These are phyloP conservation scores for Oplegnathus fasciatus DNA, from an alignment of 2,113 vertebrate genomes.

Conservation along the genomic window DNA sequence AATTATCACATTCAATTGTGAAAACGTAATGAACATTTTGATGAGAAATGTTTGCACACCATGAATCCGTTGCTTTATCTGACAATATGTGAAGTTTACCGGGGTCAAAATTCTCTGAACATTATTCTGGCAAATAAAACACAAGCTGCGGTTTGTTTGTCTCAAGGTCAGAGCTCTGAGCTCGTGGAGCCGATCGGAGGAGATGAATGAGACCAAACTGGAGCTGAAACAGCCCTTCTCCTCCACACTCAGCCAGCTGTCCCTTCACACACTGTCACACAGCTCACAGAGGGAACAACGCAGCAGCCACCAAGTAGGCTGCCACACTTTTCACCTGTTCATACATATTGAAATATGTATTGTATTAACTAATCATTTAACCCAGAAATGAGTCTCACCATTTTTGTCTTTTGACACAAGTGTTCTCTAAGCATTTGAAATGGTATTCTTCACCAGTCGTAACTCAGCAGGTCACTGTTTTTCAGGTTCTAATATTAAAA, in stretches of 20 bases:
- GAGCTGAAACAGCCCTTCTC: conserved; percentile 84
- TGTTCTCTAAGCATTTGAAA: neutral
- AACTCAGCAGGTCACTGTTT: neutral
- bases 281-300: conserved; percentile 53
- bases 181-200: conserved; percentile 78
- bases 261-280: conserved; percentile 77
- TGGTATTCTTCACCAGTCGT: neutral
- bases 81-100: neutral
- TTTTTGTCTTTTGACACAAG: neutral
- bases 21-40: neutral
- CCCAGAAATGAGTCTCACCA: neutral
- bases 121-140: neutral
- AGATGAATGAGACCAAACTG: conserved; percentile 69
- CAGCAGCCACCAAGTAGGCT: conserved; percentile 83
- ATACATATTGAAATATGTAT: neutral
- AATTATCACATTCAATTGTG: neutral
- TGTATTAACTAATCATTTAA: neutral
- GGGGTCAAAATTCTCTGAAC: neutral
- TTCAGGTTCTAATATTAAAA: neutral
- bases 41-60: neutral
- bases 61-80: neutral
- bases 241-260: conserved; percentile 76
- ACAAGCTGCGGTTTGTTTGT: neutral
- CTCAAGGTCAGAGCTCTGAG: conserved; percentile 79
- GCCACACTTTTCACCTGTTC: neutral